Percentiles rank a stretch among this genome's conserved stretches.
Evolutionary conservation across 2,113 vertebrate species (phyloP).

Genomic region (Haemorhous mexicanus): DNA sequence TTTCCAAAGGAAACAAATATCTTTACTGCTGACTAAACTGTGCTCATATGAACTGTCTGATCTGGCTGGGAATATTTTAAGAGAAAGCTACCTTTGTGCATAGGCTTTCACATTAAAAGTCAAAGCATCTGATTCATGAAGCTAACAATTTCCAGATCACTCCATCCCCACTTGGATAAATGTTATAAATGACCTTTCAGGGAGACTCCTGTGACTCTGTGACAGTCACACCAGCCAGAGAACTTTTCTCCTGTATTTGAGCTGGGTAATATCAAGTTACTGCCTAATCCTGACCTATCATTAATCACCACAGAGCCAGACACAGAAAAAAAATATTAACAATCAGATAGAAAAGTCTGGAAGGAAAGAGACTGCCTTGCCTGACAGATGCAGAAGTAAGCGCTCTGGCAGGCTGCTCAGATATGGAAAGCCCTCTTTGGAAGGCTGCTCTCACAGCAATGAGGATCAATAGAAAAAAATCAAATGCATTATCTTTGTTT

Average conservation of each 20-base stretch:
- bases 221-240: background rate
- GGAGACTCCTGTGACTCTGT: background rate
- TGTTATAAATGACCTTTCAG: background rate
- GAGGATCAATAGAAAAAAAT: constrained; percentile 74
- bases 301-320: constrained; percentile 27
- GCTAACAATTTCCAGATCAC: constrained; percentile 11
- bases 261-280: constrained; percentile 20
- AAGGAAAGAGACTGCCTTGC: background rate
- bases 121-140: background rate
- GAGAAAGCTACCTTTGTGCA: background rate
- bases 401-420: constrained; percentile 19
- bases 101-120: background rate
- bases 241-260: background rate
- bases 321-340: background rate
- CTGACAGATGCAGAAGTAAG: constrained; percentile 30
- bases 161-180: background rate
- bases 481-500: constrained; percentile 76
- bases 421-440: constrained; percentile 32
- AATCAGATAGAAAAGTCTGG: background rate
- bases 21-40: background rate
- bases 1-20: constrained; percentile 1
- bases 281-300: background rate
- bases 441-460: constrained; percentile 29
- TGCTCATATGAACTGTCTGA: background rate
- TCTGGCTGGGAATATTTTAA: background rate